A percentile compares a stretch with the other conserved stretches of the same genome.
Evolutionary conservation across 2,888 invertebrate genomes (phyloP).

Genomic region (Polylopha cassiicola): DNA sequence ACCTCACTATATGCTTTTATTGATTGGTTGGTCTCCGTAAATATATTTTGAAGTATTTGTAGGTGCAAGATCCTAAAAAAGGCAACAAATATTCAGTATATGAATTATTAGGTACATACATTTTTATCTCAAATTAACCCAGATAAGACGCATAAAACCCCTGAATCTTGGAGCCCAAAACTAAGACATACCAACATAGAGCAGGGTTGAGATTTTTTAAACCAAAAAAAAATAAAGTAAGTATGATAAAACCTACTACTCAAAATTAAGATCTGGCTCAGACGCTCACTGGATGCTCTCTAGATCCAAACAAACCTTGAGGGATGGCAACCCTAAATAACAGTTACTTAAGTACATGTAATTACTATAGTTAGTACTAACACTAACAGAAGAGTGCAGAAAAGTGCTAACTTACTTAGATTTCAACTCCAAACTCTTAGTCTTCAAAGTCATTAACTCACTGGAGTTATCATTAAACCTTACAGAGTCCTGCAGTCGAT

Average conservation of each 20-base stretch:
- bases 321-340: too few relatives aligned
- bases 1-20: conserved; percentile 64
- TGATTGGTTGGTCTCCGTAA: conserved; percentile 66
- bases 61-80: conserved; percentile 63
- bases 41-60: conserved; percentile 63
- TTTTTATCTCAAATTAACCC: neutral
- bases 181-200: too few relatives aligned
- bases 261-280: too few relatives aligned
- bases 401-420: conserved; percentile 53
- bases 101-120: neutral
- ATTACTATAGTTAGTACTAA: neutral
- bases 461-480: conserved; percentile 51
- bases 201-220: too few relatives aligned
- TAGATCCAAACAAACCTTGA: too few relatives aligned
- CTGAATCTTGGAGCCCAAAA: too few relatives aligned
- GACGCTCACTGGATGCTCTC: too few relatives aligned
- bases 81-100: conserved; percentile 7
- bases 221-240: too few relatives aligned
- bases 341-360: neutral
- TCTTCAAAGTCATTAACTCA: conserved; percentile 55
- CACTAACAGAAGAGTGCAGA: neutral
- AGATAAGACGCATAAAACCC: too few relatives aligned
- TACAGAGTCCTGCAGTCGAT: conserved; percentile 49
- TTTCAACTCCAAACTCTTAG: conserved; percentile 61
- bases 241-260: too few relatives aligned